Evolutionary conservation across 2,113 vertebrate species (phyloP), one percentile per base, ranked within the genome.

Genomic region (Dicrurus megarhynchus): DNA sequence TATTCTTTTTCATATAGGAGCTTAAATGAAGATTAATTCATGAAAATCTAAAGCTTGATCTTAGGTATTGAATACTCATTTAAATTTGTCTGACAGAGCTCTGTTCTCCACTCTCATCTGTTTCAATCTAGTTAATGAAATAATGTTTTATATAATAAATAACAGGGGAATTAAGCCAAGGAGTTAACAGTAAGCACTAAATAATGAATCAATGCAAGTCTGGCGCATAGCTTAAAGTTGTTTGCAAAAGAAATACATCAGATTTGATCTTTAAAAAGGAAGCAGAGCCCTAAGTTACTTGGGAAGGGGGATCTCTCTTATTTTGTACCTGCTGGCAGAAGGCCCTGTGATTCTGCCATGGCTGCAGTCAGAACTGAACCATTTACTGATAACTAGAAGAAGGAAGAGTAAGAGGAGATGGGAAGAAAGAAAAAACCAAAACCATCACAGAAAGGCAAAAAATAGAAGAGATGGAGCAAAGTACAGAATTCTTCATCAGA

Each of bases 61-160:
- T 81, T 74, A 32, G 52, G 44, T 88, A 93, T 13, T 64, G 64
- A 86, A 90, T 44, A 70, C 30, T 49, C 49, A 90, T 75, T 85
- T 90, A 67, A 86, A 92, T 70, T 80, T 86, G 56, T 23, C 71
- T 81, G 67, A 55, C 42, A 74, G 82, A 79, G 10, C 42, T 86
- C 68, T 57, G 56, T 67, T 95, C 60, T 77, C 59, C 35, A 70
- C 27, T 67, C 71, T 86, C 75, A 95, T 74, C 88, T 90, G 60
- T 90, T 94, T 92, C 79, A 86, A 89, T 89, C 71, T 90, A 77
- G 76, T 77, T 93, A 94, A 96, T 74, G 49, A 80, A 94, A 80
- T 77, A 80, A 80, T 46, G 53, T 78, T 87, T 86, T 70, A 39
- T 77, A 68, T 41, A 79, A 91, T 68, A 96, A 95, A 86, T 90